Conservation (phyloP, 2,113 vertebrate species). For the Gobius niger region DNA sequence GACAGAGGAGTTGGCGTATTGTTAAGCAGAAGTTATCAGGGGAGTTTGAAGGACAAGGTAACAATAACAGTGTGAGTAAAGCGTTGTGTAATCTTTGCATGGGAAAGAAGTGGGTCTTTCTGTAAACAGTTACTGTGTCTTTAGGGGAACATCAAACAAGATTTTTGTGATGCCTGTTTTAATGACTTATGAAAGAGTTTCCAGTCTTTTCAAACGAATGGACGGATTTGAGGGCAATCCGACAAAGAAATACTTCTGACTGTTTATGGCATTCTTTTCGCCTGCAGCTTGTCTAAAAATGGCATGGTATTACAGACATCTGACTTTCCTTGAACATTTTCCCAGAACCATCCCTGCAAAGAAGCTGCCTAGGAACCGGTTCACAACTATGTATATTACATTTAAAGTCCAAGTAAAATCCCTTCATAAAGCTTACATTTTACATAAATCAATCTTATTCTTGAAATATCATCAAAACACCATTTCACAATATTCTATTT, state of each 20-base stretch:
- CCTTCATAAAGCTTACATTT: too few relatives aligned
- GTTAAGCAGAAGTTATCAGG: conserved; percentile 43
- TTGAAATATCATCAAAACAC: too few relatives aligned
- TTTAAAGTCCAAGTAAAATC: background rate
- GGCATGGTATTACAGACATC: background rate
- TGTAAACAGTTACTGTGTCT: conserved; percentile 37
- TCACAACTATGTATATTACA: background rate
- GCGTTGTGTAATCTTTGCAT: conserved; percentile 42
- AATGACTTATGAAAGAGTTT: conserved; percentile 41
- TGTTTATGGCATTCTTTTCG: background rate
- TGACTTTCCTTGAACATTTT: background rate
- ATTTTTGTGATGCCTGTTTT: conserved; percentile 40
- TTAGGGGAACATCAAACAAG: conserved; percentile 50
- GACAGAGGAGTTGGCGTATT: conserved; percentile 54
- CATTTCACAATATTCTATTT: too few relatives aligned
- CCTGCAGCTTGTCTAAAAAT: background rate
- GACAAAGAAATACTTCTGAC: conserved; percentile 28
- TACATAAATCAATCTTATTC: background rate
- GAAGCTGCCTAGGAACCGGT: background rate
- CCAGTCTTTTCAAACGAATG: conserved; percentile 40
- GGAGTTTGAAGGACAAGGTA: conserved; percentile 55
- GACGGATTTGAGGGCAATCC: conserved; percentile 20
- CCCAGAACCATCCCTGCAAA: background rate
- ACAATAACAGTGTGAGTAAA: conserved; percentile 56
- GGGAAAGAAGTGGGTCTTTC: conserved; percentile 35